These are phyloP conservation scores for Alosa sapidissima DNA, from an alignment of 2,797 vertebrate species.

Conservation along the genomic window DNA sequence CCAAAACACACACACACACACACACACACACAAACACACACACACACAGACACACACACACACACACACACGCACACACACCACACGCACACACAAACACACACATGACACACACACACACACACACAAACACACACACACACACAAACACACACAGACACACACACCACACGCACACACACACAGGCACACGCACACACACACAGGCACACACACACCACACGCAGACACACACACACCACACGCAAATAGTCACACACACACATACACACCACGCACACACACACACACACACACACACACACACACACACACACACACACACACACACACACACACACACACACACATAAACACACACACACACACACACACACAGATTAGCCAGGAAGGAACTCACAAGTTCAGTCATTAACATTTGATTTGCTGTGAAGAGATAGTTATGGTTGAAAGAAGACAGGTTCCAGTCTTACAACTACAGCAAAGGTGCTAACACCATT, in stretches of 20 bases:
- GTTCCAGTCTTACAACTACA: too few species aligned
- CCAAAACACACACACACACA: not conserved
- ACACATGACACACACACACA: slow-evolving; percentile 22
- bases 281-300: not conserved
- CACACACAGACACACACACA: not conserved
- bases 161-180: not conserved
- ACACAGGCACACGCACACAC: not conserved
- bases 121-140: slow-evolving; percentile 68
- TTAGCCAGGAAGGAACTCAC: not conserved
- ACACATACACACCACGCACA: not conserved
- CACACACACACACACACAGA: not conserved
- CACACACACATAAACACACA: slow-evolving; percentile 1
- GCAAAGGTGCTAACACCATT: too few species aligned
- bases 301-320: slow-evolving; percentile 30
- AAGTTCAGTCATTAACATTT: too few species aligned
- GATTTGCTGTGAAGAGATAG: not conserved
- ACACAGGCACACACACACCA: not conserved
- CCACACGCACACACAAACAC: not conserved
- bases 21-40: not conserved
- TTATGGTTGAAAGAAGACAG: too few species aligned
- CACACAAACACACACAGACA: not conserved
- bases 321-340: not conserved
- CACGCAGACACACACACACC: slow-evolving; percentile 31
- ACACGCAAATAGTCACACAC: not conserved
- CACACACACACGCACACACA: not conserved